phyloP scores from a whole-genome alignment of 2,113 vertebrate species.

The Motacilla alba region DNA sequence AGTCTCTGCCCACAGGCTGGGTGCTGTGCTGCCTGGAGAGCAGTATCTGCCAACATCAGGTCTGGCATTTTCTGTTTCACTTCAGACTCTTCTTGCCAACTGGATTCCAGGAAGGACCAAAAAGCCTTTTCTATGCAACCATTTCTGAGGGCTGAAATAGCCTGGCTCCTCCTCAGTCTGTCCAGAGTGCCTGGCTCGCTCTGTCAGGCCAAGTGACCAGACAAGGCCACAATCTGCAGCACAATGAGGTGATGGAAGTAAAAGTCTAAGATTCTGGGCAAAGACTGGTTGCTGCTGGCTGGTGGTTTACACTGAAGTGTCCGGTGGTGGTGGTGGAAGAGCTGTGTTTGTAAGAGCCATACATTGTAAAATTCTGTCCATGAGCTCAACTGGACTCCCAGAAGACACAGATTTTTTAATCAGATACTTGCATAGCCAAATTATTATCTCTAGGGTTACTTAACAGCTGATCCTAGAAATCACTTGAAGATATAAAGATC shows the following conservation, averaged over 20 bases:
- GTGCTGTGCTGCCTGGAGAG: neutral
- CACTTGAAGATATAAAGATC: neutral
- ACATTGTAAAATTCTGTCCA: neutral
- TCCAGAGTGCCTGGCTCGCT: neutral
- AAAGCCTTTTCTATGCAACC: neutral
- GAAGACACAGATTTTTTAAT: neutral
- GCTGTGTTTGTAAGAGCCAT: neutral
- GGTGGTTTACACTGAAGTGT: neutral
- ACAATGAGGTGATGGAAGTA: neutral
- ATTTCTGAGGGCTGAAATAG: neutral
- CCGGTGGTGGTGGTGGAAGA: neutral
- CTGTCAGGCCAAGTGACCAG: neutral
- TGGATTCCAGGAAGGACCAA: neutral
- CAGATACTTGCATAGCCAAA: neutral
- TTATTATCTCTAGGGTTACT: neutral
- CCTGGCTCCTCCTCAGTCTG: neutral
- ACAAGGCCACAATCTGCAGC: rapidly evolving
- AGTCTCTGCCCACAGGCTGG: constrained; percentile 14
- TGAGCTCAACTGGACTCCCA: neutral
- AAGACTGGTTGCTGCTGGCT: neutral
- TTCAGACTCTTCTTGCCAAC: neutral
- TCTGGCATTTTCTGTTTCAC: neutral
- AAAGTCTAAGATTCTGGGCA: neutral
- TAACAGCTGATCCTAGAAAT: neutral
- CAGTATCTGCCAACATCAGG: neutral